phyloP scores from a whole-genome alignment of 2,797 vertebrate species.

The Spheniscus humboldti region DNA sequence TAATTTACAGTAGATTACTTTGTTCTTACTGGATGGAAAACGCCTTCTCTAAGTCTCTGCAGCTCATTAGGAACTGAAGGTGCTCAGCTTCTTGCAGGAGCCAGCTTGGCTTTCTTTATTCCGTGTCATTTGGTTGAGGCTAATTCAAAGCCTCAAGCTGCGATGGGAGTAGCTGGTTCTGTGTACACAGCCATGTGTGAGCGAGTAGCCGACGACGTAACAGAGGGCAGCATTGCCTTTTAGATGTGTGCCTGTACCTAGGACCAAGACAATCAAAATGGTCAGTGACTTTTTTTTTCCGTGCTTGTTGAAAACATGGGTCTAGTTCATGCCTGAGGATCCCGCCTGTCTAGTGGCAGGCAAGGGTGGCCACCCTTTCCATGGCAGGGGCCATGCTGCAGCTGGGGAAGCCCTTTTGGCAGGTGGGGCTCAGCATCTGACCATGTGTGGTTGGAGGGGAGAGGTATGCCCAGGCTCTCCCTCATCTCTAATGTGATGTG shows the following conservation, averaged over 20 bases:
- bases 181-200: fast-evolving
- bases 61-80: neutral
- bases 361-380: neutral
- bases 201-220: neutral
- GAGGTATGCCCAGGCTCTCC: neutral
- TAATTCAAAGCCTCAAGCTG: neutral
- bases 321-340: neutral
- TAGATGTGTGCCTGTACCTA: neutral
- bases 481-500: neutral
- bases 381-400: neutral
- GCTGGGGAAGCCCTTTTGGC: neutral
- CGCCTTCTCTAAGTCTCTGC: neutral
- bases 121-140: neutral
- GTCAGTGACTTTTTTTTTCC: neutral
- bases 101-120: neutral
- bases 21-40: neutral
- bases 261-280: neutral
- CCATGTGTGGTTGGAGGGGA: neutral
- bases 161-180: neutral
- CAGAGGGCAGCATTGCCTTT: slow-evolving; percentile 6
- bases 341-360: neutral
- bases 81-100: neutral
- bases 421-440: neutral
- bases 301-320: neutral
- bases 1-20: neutral